These are phyloP conservation scores for Paedocypris sp. DNA, from an alignment of 2,113 vertebrate species.

Conservation along the genomic window DNA sequence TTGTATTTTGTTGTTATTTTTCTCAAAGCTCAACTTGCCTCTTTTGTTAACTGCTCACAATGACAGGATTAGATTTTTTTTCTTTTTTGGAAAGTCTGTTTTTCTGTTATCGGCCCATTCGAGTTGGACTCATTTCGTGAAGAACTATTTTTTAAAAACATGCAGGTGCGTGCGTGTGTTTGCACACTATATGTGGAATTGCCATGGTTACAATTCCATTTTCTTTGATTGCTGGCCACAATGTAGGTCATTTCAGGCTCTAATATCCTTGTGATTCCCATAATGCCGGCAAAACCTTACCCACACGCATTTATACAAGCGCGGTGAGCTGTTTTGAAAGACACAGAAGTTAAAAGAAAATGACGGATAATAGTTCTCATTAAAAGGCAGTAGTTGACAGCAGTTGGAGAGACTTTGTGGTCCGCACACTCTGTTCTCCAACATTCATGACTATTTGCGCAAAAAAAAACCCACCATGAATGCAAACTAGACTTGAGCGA, in stretches of 20 bases:
- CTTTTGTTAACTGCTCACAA: too few relatives aligned
- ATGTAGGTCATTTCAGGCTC: background rate
- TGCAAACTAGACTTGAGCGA: background rate
- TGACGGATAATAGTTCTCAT: constrained; percentile 1
- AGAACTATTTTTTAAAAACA: too few relatives aligned
- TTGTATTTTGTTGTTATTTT: too few relatives aligned
- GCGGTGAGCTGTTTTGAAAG: background rate
- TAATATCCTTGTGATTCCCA: background rate
- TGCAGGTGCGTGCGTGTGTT: too few relatives aligned
- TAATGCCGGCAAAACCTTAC: background rate
- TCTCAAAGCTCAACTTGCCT: too few relatives aligned
- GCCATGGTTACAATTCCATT: constrained; percentile 37
- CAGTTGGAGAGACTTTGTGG: constrained; percentile 3
- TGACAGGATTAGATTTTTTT: too few relatives aligned
- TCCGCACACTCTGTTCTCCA: background rate
- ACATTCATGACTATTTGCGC: too few relatives aligned
- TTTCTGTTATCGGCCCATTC: too few relatives aligned
- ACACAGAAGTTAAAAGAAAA: constrained; percentile 5
- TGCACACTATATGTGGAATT: background rate
- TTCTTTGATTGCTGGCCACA: constrained; percentile 8
- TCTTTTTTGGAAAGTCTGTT: too few relatives aligned
- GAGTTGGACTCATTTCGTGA: too few relatives aligned
- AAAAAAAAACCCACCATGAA: too few relatives aligned
- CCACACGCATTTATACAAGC: background rate
- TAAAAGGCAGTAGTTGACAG: background rate